Conservation (phyloP, 2,113 vertebrate species). For the Okapia johnstoni region DNA sequence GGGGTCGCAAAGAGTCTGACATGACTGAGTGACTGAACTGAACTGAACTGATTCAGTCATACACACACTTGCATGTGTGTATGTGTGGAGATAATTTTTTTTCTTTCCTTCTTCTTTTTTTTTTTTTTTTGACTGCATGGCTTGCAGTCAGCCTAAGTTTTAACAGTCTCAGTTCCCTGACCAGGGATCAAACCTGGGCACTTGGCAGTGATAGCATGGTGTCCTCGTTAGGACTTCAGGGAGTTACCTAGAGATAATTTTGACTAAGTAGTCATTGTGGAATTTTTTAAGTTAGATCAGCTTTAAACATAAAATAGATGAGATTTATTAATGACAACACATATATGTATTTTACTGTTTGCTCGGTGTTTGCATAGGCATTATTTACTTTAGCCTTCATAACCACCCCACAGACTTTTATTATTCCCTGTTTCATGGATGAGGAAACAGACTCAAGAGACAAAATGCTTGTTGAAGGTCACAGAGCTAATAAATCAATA, state of each 20-base stretch:
- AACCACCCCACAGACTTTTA: background rate
- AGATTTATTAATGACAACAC: background rate
- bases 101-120: background rate
- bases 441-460: background rate
- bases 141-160: background rate
- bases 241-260: background rate
- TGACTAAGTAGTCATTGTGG: background rate
- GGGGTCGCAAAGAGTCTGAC: too few species aligned
- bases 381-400: conserved; percentile 26
- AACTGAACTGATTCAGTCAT: background rate
- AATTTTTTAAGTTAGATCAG: background rate
- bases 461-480: background rate
- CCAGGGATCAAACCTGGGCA: background rate
- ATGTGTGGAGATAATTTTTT: background rate
- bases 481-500: background rate
- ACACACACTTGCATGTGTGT: background rate
- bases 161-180: background rate
- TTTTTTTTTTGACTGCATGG: background rate
- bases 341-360: background rate
- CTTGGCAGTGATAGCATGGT: background rate
- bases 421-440: conserved; percentile 23
- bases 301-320: background rate
- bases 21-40: too few species aligned
- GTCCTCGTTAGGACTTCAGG: background rate
- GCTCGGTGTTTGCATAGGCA: background rate